These are phyloP conservation scores for Tenrec ecaudatus DNA, from an alignment of 2,113 vertebrate genomes.

Conservation along the genomic window DNA sequence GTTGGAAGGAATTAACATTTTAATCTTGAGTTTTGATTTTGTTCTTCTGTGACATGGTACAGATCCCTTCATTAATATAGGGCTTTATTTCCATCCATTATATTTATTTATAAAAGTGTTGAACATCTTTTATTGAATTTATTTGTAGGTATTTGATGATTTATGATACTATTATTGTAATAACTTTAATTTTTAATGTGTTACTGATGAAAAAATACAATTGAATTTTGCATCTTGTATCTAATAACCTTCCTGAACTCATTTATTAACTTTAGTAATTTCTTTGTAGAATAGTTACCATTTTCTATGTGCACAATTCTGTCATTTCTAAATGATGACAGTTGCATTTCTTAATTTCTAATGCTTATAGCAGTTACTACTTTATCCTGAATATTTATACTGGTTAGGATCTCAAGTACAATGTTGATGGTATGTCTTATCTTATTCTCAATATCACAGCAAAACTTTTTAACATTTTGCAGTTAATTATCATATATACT, in stretches of 20 bases:
- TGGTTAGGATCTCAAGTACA: neutral
- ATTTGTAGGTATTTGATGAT: too few relatives aligned
- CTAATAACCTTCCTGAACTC: constrained; percentile 6
- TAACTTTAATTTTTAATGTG: neutral
- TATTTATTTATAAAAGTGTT: neutral
- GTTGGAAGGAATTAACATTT: neutral
- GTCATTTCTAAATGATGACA: constrained; percentile 37
- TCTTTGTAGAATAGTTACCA: neutral
- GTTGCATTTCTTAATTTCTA: constrained; percentile 20
- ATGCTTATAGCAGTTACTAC: neutral
- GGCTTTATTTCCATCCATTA: constrained; percentile 17
- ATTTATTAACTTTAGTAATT: constrained; percentile 10
- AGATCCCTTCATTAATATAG: neutral
- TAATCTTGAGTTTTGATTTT: neutral
- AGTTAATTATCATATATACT: neutral
- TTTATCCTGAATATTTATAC: constrained; percentile 11
- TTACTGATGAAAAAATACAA: neutral
- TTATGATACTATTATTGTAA: neutral
- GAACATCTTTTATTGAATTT: too few relatives aligned
- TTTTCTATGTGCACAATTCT: neutral
- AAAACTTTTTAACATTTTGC: neutral
- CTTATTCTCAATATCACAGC: neutral
- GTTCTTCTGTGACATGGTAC: neutral
- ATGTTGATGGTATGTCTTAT: neutral
- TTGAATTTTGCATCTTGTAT: neutral